phyloP scores from a whole-genome alignment of 2,113 vertebrate genomes.

The Lasiurus cinereus region DNA sequence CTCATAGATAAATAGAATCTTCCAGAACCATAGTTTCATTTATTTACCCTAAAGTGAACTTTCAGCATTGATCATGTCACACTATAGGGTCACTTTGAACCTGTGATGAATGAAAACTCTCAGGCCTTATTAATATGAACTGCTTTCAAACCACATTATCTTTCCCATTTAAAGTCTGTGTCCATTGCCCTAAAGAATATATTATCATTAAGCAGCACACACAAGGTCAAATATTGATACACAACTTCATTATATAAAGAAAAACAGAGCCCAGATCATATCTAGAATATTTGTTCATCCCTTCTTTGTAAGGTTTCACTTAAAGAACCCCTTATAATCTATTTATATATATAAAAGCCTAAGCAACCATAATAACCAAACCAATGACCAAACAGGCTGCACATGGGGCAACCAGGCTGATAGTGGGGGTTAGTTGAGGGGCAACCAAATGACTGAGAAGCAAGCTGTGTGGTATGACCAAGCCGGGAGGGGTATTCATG shows the following conservation, averaged over 20 bases:
- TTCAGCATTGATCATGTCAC: neutral
- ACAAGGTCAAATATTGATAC: neutral
- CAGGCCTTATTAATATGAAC: neutral
- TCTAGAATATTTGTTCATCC: neutral
- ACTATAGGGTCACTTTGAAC: neutral
- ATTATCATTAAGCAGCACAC: neutral
- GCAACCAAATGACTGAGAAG: no score
- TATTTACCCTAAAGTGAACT: conserved; percentile 36
- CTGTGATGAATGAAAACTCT: neutral
- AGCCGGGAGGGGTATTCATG: no score
- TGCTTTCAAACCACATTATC: neutral
- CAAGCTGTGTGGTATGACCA: no score
- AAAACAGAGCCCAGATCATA: neutral
- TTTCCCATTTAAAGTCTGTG: neutral
- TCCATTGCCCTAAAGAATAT: neutral
- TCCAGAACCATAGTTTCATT: neutral
- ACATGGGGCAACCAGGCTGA: no score
- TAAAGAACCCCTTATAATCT: neutral
- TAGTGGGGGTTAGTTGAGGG: no score
- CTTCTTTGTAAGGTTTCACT: neutral
- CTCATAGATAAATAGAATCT: neutral
- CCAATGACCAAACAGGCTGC: no score
- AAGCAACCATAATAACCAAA: no score
- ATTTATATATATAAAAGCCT: no score
- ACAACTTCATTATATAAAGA: neutral